Evolutionary conservation across 2,113 vertebrate species (phyloP).

Genomic region (Catharus fuscescens): DNA sequence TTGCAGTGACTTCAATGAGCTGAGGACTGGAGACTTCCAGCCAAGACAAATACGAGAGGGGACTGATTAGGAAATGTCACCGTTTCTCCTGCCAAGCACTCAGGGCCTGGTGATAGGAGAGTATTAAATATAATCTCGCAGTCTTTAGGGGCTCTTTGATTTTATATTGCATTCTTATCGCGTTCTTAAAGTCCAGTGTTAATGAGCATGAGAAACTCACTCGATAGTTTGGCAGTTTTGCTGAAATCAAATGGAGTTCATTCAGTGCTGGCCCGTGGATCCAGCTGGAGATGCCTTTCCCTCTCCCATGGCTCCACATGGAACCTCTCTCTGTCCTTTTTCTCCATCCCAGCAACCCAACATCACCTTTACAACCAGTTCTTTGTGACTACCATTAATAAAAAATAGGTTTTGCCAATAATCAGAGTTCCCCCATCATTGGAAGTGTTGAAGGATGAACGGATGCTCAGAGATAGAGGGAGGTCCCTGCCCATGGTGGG

Average conservation of each 20-base stretch:
- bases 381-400: background rate
- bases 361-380: background rate
- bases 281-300: background rate
- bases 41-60: slow-evolving; percentile 80
- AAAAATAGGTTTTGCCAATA: background rate
- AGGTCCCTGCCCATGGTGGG: background rate
- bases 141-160: slow-evolving; percentile 77
- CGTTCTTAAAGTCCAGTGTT: slow-evolving; percentile 63
- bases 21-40: slow-evolving; percentile 68
- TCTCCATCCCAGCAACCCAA: background rate
- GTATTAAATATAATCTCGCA: slow-evolving; percentile 74
- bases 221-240: slow-evolving; percentile 1
- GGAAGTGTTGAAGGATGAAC: background rate
- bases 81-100: slow-evolving; percentile 64
- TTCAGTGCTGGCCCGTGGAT: background rate
- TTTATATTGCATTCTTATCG: slow-evolving; percentile 80
- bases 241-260: background rate
- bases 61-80: slow-evolving; percentile 76
- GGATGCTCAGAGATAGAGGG: background rate
- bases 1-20: slow-evolving; percentile 78
- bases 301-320: background rate
- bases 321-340: background rate
- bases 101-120: slow-evolving; percentile 59
- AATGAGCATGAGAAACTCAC: slow-evolving; percentile 71
- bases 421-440: background rate